Conservation (phyloP, 2,888 invertebrate genomes). For the Caenorhabditis angaria region DNA sequence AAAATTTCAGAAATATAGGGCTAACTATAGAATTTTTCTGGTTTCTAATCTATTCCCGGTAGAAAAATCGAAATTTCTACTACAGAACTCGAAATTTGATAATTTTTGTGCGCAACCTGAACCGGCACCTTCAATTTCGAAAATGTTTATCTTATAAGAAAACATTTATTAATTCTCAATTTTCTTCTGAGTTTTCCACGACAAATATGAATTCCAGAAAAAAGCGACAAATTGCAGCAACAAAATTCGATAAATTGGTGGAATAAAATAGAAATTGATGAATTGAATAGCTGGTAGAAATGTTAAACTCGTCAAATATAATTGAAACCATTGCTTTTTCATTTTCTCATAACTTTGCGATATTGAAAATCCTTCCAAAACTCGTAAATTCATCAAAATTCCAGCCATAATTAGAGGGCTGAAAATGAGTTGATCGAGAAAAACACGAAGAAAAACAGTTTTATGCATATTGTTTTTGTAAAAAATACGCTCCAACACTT, state of each 20-base stretch:
- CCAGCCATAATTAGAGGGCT: constrained; percentile 30
- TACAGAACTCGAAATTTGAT: too few species aligned
- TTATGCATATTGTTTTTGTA: constrained; percentile 19
- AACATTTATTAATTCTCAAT: too few species aligned
- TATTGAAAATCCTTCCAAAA: constrained; percentile 58
- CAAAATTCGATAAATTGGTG: constrained; percentile 84
- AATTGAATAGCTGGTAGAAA: constrained; percentile 86
- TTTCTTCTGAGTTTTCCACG: constrained; percentile 78
- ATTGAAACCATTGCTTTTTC: constrained; percentile 48
- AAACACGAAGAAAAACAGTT: constrained; percentile 59
- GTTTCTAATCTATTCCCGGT: too few species aligned
- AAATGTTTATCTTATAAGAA: too few species aligned
- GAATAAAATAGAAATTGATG: constrained; percentile 85
- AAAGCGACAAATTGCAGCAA: constrained; percentile 82
- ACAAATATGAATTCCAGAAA: constrained; percentile 86
- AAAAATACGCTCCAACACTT: constrained; percentile 57
- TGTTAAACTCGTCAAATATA: constrained; percentile 44
- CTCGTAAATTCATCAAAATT: constrained; percentile 58
- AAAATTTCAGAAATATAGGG: too few species aligned
- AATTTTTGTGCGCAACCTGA: too few species aligned
- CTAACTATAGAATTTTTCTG: too few species aligned
- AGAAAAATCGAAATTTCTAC: too few species aligned
- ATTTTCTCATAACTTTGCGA: constrained; percentile 29
- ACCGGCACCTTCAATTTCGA: too few species aligned
- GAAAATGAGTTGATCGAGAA: constrained; percentile 51